A percentile compares a stretch with the other conserved stretches of the same genome.
Conservation (phyloP, 2,113 vertebrate genomes). For the Octodon degus region DNA sequence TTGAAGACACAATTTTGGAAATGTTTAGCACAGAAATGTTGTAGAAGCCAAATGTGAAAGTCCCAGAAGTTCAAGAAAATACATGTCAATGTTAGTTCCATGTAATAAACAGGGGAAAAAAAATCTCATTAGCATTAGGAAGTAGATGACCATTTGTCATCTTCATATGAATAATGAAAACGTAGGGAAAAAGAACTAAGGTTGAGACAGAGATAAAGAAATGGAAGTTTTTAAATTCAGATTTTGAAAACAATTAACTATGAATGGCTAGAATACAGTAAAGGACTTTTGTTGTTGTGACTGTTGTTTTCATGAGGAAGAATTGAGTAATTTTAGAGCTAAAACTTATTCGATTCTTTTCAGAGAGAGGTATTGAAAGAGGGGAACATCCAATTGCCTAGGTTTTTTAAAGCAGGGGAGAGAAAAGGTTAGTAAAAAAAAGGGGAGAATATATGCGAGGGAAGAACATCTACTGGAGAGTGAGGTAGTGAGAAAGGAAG, state of each 20-base stretch:
- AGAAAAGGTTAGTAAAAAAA: neutral
- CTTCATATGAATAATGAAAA: neutral
- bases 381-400: neutral
- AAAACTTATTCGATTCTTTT: neutral
- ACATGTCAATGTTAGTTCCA: neutral
- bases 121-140: neutral
- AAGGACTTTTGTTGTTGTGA: neutral
- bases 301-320: neutral
- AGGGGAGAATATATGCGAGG: neutral
- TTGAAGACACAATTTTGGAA: neutral
- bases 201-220: neutral
- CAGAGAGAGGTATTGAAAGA: neutral
- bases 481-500: neutral
- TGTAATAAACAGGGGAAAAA: neutral
- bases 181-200: rapidly evolving
- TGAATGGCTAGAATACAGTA: neutral
- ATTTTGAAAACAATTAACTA: neutral
- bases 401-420: neutral
- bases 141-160: neutral
- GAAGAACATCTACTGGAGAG: too few relatives aligned
- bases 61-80: neutral
- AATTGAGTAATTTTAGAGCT: slow-evolving; percentile 29
- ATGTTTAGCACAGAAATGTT: neutral
- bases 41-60: neutral
- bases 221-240: neutral